These are phyloP conservation scores for Charina bottae DNA, from an alignment of 2,113 vertebrate genomes.

Conservation along the genomic window DNA sequence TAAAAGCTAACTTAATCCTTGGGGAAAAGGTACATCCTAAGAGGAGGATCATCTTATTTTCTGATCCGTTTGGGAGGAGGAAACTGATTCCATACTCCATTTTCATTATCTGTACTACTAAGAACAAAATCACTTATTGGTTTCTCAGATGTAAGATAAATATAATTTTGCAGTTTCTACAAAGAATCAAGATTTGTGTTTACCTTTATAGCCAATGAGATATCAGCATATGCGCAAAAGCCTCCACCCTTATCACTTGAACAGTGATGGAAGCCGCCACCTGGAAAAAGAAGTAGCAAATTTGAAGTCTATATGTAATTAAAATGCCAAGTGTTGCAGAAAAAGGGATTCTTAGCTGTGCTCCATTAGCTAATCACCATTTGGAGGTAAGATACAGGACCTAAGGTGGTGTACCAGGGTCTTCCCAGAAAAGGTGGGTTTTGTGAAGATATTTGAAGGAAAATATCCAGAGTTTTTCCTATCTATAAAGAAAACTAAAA, in stretches of 20 bases:
- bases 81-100: not conserved
- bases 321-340: not conserved
- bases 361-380: not conserved
- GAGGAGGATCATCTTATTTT: not conserved
- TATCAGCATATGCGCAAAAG: conserved; percentile 96
- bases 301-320: not conserved
- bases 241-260: conserved; percentile 93
- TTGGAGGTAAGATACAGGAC: not conserved
- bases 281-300: conserved; percentile 64
- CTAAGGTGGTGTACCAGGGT: not conserved
- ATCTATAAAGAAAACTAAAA: not conserved
- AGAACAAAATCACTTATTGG: not conserved
- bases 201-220: conserved; percentile 94
- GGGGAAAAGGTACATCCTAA: not conserved
- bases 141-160: not conserved
- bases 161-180: not conserved
- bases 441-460: not conserved
- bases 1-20: not conserved
- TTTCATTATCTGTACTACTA: not conserved
- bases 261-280: conserved; percentile 98
- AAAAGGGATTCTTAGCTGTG: not conserved
- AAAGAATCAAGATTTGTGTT: not conserved
- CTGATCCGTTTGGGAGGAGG: not conserved
- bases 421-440: not conserved
- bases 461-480: not conserved